Conservation (phyloP, 2,888 invertebrate species). For the Rhagonycha fulva region DNA sequence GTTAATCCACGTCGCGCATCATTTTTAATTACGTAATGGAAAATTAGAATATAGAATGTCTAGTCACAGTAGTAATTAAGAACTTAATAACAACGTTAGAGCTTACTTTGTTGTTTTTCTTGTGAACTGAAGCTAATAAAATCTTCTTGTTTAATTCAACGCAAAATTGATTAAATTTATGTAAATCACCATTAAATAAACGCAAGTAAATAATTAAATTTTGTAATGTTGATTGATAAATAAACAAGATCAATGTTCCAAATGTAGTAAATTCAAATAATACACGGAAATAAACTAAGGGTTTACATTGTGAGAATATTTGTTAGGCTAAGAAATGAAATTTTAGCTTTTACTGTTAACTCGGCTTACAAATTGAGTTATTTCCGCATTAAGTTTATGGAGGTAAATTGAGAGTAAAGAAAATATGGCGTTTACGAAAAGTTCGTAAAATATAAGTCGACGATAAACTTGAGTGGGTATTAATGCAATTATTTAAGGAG, state of each 20-base stretch:
- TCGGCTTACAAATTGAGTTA: conserved; percentile 12
- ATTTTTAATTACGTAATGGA: not conserved
- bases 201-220: not conserved
- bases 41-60: not conserved
- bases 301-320: not conserved
- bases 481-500: conserved; percentile 11
- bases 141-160: not conserved
- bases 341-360: not conserved
- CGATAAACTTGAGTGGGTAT: conserved; percentile 12
- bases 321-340: not conserved
- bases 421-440: conserved; percentile 12
- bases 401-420: conserved; percentile 12
- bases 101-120: not conserved
- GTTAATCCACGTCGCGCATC: too few relatives aligned
- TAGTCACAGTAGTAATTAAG: not conserved
- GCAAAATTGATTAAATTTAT: not conserved
- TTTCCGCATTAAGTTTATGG: conserved; percentile 12
- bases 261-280: too few relatives aligned
- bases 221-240: not conserved
- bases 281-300: not conserved
- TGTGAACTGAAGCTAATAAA: not conserved
- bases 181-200: not conserved
- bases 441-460: conserved; percentile 4
- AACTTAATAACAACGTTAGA: not conserved
- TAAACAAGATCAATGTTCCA: not conserved